These are phyloP conservation scores for Lamprotornis superbus DNA, from an alignment of 2,113 vertebrate genomes.

Conservation along the genomic window DNA sequence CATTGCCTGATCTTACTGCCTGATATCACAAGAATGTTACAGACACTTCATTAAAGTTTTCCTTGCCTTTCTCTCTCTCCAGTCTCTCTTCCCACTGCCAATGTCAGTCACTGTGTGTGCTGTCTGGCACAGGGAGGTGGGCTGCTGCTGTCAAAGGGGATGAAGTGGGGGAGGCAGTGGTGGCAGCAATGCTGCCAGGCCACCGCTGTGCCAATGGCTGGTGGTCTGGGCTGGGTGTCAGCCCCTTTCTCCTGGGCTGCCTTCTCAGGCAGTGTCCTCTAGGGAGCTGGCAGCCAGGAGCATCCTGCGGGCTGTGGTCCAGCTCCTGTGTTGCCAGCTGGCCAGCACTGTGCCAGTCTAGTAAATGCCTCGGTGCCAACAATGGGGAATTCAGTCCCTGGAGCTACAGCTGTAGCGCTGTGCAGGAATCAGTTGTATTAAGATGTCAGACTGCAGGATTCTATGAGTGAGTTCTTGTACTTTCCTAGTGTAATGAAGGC, in stretches of 20 bases:
- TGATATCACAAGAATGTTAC: accelerated
- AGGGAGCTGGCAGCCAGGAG: not conserved
- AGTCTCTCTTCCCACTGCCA: not conserved
- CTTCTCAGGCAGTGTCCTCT: not conserved
- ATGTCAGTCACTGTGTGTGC: accelerated
- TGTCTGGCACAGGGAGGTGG: not conserved
- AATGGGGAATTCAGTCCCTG: not conserved
- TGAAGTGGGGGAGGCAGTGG: not conserved
- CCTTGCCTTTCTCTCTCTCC: not conserved
- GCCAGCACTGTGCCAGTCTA: not conserved
- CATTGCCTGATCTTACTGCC: not conserved
- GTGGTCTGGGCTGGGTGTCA: not conserved
- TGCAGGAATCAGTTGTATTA: not conserved
- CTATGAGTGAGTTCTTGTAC: not conserved
- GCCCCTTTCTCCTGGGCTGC: not conserved
- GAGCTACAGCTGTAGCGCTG: not conserved
- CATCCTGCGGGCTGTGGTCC: conserved; percentile 10
- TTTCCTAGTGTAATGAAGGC: not conserved
- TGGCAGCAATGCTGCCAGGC: not conserved
- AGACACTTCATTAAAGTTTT: accelerated
- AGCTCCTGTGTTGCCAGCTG: not conserved
- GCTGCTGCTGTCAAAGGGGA: not conserved
- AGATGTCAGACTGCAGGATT: not conserved
- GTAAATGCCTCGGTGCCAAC: accelerated
- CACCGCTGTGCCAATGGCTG: not conserved